These are phyloP conservation scores for Reticulitermes lucifugus DNA, from an alignment of 2,888 invertebrate genomes.

Conservation along the genomic window DNA sequence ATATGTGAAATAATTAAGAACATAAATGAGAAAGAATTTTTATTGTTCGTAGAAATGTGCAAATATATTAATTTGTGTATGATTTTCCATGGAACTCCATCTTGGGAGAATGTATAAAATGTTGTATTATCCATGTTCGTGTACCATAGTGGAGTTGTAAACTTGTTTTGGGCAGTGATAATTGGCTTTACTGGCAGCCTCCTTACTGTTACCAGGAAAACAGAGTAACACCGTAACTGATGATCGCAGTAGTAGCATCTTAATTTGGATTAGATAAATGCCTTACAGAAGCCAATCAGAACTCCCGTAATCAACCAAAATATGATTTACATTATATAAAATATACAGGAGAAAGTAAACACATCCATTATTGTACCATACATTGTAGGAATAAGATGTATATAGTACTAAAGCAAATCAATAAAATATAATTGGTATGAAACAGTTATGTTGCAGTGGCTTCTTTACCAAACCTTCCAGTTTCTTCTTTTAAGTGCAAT, in stretches of 20 bases:
- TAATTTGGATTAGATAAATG: constrained; percentile 13
- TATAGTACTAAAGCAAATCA: constrained; percentile 42
- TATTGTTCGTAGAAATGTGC: background rate
- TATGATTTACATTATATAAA: constrained; percentile 33
- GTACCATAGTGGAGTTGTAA: constrained; percentile 30
- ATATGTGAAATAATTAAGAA: constrained; percentile 1
- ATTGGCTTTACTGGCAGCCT: background rate
- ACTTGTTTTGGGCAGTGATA: constrained; percentile 3
- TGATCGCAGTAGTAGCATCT: constrained; percentile 7
- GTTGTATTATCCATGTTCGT: constrained; percentile 7
- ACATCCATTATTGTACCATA: constrained; percentile 44
- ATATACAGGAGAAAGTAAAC: constrained; percentile 29
- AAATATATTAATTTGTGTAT: background rate
- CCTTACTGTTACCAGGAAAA: constrained; percentile 1
- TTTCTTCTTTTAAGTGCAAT: too few relatives aligned
- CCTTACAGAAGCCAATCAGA: constrained; percentile 8
- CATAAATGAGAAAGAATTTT: background rate
- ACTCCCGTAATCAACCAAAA: constrained; percentile 26
- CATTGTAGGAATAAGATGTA: constrained; percentile 49
- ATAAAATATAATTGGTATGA: constrained; percentile 51
- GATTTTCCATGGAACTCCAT: background rate
- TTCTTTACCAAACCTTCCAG: too few relatives aligned
- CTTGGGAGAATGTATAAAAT: constrained; percentile 18
- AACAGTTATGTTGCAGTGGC: background rate
- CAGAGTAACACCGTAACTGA: constrained; percentile 18